Base-by-base conservation (phyloP, 2,888 invertebrate genomes). In the Hypselothyrea guttata region DNA sequence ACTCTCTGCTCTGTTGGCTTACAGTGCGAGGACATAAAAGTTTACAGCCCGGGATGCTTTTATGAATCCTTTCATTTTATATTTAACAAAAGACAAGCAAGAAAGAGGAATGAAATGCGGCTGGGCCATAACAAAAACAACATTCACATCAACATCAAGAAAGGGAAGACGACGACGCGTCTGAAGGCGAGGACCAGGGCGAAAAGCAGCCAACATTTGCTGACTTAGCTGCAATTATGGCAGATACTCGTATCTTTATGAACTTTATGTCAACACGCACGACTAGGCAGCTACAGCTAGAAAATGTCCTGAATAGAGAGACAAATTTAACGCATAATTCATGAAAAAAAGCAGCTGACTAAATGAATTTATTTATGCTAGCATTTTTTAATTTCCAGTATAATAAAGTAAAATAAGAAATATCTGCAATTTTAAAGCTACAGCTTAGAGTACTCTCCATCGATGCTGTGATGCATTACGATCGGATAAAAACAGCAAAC, bases 221-320 rank as follows among this genome's bases (percentile, higher is more conserved):
- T 76, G 75, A 75, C 77, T 75, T 73, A 62, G 71, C 75, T 76
- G 77, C 74, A 75, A 75, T 75, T 76, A 76, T 76, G 77, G 67
- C 41, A 62, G 67, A 76, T 74, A 22, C 22, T 22, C 22, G 22
- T 22, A 73, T 75, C 64, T 76, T 70, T 76, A 75, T 73, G 75
- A 68, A 73, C 68, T 75, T 65, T 56, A 65, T 57, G 68, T 60
- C 58, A 69, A 51, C 64, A 52, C 49, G 61, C 34, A 60, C 48
- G 16, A 56, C 55, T 45, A 44, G 47, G 28, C 41, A 54, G 16
- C 59, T 35, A 55, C 46, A 49, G 51, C 31, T 27, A 40, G 34
- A 46, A 35, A n/a, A 30, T 59, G 41, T 31, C 60, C 38, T 49
- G 38, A 40, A 38, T 28, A 38, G 55, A 49, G 15, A 53, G 27